Percentiles rank a stretch among this genome's conserved stretches.
These are phyloP conservation scores for Oreochromis spilurus DNA, from an alignment of 2,113 vertebrate species.

Conservation along the genomic window DNA sequence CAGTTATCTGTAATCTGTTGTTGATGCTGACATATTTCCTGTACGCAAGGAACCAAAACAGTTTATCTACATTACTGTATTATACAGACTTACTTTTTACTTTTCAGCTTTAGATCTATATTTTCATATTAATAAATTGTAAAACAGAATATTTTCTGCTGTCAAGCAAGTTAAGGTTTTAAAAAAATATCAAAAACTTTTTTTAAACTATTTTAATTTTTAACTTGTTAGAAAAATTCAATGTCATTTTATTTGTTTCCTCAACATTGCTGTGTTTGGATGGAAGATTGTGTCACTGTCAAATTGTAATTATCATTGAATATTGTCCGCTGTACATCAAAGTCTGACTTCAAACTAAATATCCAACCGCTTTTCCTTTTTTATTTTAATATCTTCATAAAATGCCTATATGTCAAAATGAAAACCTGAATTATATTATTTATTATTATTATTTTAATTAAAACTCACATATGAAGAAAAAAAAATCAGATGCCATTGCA, in stretches of 20 bases:
- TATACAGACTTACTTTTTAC: not conserved
- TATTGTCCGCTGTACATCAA: not conserved
- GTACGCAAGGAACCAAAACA: not conserved
- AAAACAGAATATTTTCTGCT: not conserved
- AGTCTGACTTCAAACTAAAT: not conserved
- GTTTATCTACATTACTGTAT: not conserved
- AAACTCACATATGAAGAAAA: not conserved
- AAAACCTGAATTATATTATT: not conserved
- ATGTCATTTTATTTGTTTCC: not conserved
- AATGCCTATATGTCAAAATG: not conserved
- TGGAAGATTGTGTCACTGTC: not conserved
- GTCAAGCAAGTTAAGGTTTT: not conserved
- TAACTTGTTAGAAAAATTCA: not conserved
- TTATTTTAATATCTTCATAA: not conserved
- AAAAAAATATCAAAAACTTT: rapidly evolving
- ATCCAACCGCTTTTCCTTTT: not conserved
- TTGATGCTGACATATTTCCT: not conserved
- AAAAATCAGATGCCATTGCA: not conserved
- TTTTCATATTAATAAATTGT: not conserved
- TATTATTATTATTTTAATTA: not conserved
- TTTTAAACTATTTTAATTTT: not conserved
- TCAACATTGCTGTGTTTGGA: not conserved
- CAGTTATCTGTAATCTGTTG: not conserved
- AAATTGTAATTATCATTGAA: not conserved
- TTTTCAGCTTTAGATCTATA: not conserved